Base-by-base conservation (phyloP, 2,797 vertebrate genomes). In the Sebastolobus alascanus region DNA sequence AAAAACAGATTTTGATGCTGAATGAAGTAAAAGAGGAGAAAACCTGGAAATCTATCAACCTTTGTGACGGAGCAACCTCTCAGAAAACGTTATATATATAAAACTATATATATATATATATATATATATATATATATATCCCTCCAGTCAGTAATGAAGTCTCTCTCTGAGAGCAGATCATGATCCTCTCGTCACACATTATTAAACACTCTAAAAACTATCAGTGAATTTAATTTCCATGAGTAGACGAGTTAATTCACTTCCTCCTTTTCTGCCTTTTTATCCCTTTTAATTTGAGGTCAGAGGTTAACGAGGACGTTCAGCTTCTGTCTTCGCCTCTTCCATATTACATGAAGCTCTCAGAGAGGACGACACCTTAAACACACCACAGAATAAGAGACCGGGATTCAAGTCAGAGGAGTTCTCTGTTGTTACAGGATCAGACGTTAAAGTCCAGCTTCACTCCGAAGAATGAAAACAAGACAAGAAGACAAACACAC, bases 161-260 rank as follows among this genome's bases (percentile, higher is more conserved):
- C 38, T 70, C 68, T 79, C 56, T 65, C 68, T 38, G 78, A 77
- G 81, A 73, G 40, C 71, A 79, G 84, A 59, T 69, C 75, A 66
- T 58, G 72, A 84, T 60, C 76, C 70, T 71, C 80, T 77, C 25
- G 54, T 67, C 82, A 55, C 82, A 73, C 86, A 80, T 87, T 77
- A 90, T 87, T 82, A 88, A 88, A 86, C 71, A 78, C 78, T 80
- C 64, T 6, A 5, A 79, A 80, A 85, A 85, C 58, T 31, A 69
- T 58, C 60, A 16, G 59, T 79, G 86, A 54, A 83, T 88, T 68
- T 79, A 16, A 89, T 90, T 89, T 89, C 79, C 84, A 84, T 85
- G 25, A 83, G 77, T 13, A 40, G 67, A 69, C 27, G 33, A 67
- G 35, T 79, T 88, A 61, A 88, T 89, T 88, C 75, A 20, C 63